phyloP scores from a whole-genome alignment of 2,113 vertebrate genomes.

The Oreochromis tanganicae region DNA sequence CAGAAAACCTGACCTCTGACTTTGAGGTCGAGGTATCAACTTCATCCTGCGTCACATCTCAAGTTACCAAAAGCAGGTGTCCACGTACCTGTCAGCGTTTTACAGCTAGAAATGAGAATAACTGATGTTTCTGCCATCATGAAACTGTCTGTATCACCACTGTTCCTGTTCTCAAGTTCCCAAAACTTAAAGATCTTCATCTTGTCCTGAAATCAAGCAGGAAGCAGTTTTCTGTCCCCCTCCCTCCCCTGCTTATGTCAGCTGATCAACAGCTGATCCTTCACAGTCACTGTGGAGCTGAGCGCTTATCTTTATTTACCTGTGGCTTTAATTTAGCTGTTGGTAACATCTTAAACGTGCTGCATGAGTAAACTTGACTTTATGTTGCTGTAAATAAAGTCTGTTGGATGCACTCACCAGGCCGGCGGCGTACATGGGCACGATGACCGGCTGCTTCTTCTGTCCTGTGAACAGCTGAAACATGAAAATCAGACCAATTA shows the following conservation, averaged over 20 bases:
- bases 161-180: neutral
- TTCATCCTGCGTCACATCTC: neutral
- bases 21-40: neutral
- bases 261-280: neutral
- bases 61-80: neutral
- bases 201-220: neutral
- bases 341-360: neutral
- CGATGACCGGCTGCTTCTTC: conserved; percentile 98
- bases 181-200: neutral
- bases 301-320: neutral
- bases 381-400: neutral
- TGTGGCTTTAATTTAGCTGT: neutral
- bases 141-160: neutral
- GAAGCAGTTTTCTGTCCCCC: neutral
- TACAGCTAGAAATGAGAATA: neutral
- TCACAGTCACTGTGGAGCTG: neutral
- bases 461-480: conserved; percentile 94
- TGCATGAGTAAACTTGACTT: neutral
- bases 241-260: neutral
- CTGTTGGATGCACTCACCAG: conserved; percentile 77
- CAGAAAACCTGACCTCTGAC: neutral
- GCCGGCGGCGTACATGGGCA: conserved; percentile 96
- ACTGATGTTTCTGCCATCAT: neutral
- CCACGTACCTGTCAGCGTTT: neutral
- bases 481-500: accelerated